Evolutionary conservation across 2,797 vertebrate species (phyloP).

Genomic region (Vespertilio murinus): DNA sequence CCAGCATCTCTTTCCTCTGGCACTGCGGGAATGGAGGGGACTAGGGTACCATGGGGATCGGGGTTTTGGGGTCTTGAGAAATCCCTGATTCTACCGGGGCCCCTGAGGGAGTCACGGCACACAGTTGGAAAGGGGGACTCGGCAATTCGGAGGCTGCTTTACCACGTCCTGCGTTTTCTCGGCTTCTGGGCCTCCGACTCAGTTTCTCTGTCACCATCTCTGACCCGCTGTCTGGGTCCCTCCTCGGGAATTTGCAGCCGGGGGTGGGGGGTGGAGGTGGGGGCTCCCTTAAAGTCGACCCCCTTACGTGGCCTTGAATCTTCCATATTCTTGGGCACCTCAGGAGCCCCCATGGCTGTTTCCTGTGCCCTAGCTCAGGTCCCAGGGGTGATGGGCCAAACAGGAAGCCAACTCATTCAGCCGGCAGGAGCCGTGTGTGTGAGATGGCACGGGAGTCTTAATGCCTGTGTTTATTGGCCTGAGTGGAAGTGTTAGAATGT

Average conservation of each 20-base stretch:
- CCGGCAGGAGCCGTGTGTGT: background rate
- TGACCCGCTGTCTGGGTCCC: background rate
- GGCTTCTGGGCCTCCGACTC: background rate
- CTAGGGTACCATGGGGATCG: background rate
- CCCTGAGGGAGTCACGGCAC: background rate
- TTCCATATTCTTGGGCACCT: background rate
- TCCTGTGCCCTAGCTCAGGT: background rate
- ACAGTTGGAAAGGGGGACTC: background rate
- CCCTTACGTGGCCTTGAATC: background rate
- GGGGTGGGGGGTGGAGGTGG: too few relatives aligned
- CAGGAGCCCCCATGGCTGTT: background rate
- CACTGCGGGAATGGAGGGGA: background rate
- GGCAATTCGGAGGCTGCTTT: background rate
- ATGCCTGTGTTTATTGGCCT: background rate
- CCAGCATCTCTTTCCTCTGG: constrained; percentile 54
- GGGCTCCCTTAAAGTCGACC: background rate
- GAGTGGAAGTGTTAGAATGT: background rate
- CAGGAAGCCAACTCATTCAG: background rate
- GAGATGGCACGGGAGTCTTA: background rate
- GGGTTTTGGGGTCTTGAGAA: constrained; percentile 7
- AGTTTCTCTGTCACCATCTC: background rate
- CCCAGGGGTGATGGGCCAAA: background rate
- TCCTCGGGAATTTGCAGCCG: background rate
- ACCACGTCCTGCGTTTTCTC: background rate
- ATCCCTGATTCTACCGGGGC: background rate